phyloP scores from a whole-genome alignment of 2,797 vertebrate genomes.

The Arctocebus calabarensis region DNA sequence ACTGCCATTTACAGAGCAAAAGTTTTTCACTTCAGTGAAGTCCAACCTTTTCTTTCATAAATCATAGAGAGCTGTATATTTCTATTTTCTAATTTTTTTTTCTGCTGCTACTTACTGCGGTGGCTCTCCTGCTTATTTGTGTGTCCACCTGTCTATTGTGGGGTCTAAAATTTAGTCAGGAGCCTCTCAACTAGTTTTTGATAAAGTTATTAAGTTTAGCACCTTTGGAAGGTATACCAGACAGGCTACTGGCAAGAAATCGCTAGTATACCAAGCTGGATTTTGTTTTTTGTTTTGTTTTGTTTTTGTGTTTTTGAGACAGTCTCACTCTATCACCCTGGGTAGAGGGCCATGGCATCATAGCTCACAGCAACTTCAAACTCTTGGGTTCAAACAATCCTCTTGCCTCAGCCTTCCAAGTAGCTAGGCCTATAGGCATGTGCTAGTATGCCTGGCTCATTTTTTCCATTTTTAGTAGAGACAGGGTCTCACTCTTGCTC shows the following conservation, averaged over 20 bases:
- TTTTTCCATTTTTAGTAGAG: no score
- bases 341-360: no score
- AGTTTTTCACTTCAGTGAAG: neutral
- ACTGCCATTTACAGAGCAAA: neutral
- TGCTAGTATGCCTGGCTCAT: no score
- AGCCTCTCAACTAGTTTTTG: neutral
- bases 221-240: neutral
- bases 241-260: neutral
- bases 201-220: neutral
- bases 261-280: neutral
- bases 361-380: no score
- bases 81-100: neutral
- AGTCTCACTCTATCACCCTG: no score
- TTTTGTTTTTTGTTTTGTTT: no score
- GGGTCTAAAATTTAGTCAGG: neutral
- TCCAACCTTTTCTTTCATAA: neutral
- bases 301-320: no score
- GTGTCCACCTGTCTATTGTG: neutral
- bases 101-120: neutral
- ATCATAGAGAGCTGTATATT: neutral
- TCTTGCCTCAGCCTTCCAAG: no score
- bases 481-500: no score
- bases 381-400: no score
- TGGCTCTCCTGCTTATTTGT: neutral
- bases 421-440: no score